Evolutionary conservation across 2,113 vertebrate genomes (phyloP).

Genomic region (Chamaea fasciata): DNA sequence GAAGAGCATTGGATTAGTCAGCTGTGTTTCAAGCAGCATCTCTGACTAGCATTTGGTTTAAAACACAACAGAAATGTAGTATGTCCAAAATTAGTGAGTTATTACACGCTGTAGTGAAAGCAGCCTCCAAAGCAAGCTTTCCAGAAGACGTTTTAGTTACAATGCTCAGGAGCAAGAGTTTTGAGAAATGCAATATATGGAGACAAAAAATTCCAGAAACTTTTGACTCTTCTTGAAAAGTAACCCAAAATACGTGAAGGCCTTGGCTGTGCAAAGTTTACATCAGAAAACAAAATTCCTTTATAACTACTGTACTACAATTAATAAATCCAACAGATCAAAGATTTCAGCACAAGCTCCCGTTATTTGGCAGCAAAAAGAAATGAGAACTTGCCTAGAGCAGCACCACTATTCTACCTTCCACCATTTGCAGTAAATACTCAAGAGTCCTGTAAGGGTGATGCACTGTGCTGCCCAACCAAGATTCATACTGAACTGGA

Average conservation of each 20-base stretch:
- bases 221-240: neutral
- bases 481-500: neutral
- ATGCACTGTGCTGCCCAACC: neutral
- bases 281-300: neutral
- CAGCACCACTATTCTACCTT: neutral
- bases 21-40: neutral
- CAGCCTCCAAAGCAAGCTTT: neutral
- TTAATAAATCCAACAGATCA: neutral
- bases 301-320: neutral
- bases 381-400: neutral
- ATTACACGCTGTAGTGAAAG: neutral
- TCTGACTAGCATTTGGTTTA: neutral
- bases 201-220: neutral
- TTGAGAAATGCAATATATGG: neutral
- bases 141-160: neutral
- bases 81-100: neutral
- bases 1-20: slow-evolving; percentile 35
- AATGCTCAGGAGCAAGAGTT: neutral
- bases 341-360: neutral
- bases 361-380: neutral
- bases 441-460: neutral
- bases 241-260: neutral
- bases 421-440: neutral
- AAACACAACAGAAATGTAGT: neutral
- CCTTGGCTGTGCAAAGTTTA: neutral